phyloP scores from a whole-genome alignment of 64 coral and sea anemone genomes.

The Astreopora myriophthalma region DNA sequence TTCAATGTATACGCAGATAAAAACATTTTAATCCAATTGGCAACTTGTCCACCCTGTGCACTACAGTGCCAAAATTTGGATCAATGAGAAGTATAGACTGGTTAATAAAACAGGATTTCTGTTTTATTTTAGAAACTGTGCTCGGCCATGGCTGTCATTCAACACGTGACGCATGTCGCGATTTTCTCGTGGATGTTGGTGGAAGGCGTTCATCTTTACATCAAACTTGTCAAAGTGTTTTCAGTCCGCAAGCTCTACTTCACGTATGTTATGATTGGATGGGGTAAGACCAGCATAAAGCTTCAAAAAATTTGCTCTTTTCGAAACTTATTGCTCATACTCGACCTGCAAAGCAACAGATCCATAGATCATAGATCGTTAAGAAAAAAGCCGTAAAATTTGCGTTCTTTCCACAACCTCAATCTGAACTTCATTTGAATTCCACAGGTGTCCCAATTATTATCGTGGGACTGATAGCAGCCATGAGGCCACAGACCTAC shows the following conservation, averaged over 20 bases:
- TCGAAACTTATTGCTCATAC: not conserved
- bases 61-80: no score
- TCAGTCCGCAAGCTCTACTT: slow-evolving; percentile 56
- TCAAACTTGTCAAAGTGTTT: slow-evolving; percentile 80
- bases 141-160: slow-evolving; percentile 41
- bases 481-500: slow-evolving; percentile 10
- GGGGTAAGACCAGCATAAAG: slow-evolving; percentile 34
- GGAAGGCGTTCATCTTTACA: slow-evolving; percentile 79
- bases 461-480: slow-evolving; percentile 28
- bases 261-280: slow-evolving; percentile 63
- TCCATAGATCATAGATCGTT: no score
- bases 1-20: no score
- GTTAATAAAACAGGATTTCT: not conserved
- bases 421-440: not conserved
- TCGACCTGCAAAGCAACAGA: no score
- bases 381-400: no score
- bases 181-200: slow-evolving; percentile 77
- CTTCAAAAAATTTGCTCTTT: not conserved
- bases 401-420: no score
- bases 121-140: slow-evolving; percentile 34
- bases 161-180: slow-evolving; percentile 42
- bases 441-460: not conserved
- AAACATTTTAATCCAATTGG: no score
- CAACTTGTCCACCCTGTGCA: no score
- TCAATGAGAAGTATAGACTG: not conserved